Evolutionary conservation across 2,888 invertebrate genomes (phyloP).

Genomic region (Ochlodes sylvanus): DNA sequence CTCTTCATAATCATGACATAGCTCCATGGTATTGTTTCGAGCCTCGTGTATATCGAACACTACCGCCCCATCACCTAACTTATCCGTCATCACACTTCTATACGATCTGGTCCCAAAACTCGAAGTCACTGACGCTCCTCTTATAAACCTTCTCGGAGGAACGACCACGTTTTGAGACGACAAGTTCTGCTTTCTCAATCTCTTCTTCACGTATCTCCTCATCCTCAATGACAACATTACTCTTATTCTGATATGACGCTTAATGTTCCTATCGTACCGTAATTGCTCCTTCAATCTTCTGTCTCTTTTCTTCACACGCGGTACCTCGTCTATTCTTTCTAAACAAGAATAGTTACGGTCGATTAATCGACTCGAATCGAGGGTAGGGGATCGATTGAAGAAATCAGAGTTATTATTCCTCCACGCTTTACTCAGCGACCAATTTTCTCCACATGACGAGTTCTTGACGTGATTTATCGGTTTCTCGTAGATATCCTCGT

Average conservation of each 20-base stretch:
- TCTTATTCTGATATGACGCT: constrained; percentile 87
- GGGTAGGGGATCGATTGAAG: constrained; percentile 62
- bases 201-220: constrained; percentile 80
- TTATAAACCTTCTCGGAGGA: constrained; percentile 68
- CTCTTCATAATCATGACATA: constrained; percentile 77
- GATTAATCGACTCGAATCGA: constrained; percentile 58
- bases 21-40: constrained; percentile 74
- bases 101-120: constrained; percentile 77
- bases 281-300: constrained; percentile 77
- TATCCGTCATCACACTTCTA: constrained; percentile 73
- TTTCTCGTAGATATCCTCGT: constrained; percentile 77
- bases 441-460: constrained; percentile 76
- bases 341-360: constrained; percentile 59
- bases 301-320: constrained; percentile 61
- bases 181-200: constrained; percentile 59
- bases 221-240: constrained; percentile 88
- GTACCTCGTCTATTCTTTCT: constrained; percentile 75
- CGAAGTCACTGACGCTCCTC: constrained; percentile 66
- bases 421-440: constrained; percentile 82
- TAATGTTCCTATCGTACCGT: constrained; percentile 85
- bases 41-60: constrained; percentile 79
- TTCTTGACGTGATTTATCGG: constrained; percentile 66
- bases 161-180: constrained; percentile 60
- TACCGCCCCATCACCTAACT: constrained; percentile 72
- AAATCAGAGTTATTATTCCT: constrained; percentile 69